Conservation (phyloP, 2,797 vertebrate species). For the Tenualosa thibaudeaui region DNA sequence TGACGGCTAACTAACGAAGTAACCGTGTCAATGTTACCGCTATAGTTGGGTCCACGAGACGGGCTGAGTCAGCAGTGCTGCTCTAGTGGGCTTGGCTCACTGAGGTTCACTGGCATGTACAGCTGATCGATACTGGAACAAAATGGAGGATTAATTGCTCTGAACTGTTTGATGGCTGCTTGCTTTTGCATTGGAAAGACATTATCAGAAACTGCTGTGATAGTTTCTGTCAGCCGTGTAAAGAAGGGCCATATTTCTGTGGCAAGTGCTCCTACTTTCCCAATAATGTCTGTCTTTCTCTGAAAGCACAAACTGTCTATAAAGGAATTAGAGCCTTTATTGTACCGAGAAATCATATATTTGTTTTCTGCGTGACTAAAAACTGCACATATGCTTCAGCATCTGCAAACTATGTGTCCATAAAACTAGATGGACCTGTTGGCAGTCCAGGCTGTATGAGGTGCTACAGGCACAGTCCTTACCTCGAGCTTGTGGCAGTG, state of each 20-base stretch:
- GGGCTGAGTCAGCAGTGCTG: not conserved
- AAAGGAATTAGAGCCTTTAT: not conserved
- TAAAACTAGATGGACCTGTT: not conserved
- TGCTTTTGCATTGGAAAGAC: not conserved
- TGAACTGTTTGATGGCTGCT: not conserved
- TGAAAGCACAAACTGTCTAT: not conserved
- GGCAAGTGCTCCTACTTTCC: not conserved
- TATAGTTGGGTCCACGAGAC: not conserved
- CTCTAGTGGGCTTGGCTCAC: not conserved
- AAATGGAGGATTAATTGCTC: conserved; percentile 1
- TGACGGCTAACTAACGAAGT: not conserved
- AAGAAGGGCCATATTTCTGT: not conserved
- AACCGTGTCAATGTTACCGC: not conserved
- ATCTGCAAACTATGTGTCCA: not conserved
- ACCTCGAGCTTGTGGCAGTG: conserved; percentile 91
- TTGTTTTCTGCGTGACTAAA: not conserved
- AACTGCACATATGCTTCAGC: not conserved
- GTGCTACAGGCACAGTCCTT: conserved; percentile 51
- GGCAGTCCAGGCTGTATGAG: not conserved
- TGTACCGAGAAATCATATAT: not conserved
- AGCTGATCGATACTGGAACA: not conserved
- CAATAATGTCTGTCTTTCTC: not conserved
- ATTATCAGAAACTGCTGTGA: not conserved
- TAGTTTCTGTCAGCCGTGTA: not conserved
- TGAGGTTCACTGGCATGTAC: not conserved